These are phyloP conservation scores for Triplophysa bombifrons DNA, from an alignment of 2,797 vertebrate species.

Conservation along the genomic window DNA sequence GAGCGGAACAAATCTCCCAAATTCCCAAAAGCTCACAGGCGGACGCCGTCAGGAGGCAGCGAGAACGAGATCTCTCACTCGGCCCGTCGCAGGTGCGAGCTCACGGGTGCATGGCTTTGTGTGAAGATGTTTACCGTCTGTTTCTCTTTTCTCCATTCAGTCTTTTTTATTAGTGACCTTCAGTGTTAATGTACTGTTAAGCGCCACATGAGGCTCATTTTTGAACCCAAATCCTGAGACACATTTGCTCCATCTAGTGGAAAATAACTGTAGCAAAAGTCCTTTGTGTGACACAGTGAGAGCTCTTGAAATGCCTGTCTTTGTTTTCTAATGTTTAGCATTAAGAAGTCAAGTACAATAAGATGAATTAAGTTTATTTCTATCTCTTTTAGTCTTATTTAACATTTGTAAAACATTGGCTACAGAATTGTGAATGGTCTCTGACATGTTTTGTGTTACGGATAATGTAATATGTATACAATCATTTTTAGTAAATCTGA, in stretches of 20 bases:
- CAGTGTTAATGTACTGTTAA: background rate
- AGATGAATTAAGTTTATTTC: no score
- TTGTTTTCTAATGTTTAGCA: background rate
- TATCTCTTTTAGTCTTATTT: background rate
- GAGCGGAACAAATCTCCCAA: slow-evolving; percentile 85
- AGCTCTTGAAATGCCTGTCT: no score
- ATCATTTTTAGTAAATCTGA: background rate
- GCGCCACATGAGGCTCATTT: background rate
- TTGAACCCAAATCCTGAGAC: background rate
- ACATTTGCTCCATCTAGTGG: slow-evolving; percentile 52
- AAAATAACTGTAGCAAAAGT: slow-evolving; percentile 3
- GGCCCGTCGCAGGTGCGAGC: slow-evolving; percentile 74
- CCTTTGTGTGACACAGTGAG: background rate
- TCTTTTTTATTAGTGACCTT: background rate
- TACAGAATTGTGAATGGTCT: background rate
- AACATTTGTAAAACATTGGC: background rate
- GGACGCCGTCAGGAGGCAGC: slow-evolving; percentile 80
- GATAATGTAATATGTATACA: background rate
- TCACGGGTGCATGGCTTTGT: background rate
- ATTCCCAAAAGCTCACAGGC: slow-evolving; percentile 78
- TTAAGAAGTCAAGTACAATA: background rate
- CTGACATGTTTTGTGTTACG: background rate
- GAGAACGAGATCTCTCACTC: slow-evolving; percentile 79
- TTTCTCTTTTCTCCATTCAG: background rate
- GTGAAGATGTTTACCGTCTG: background rate